Conservation (phyloP, 2,888 invertebrate species). For the Pachymerium ferrugineum region DNA sequence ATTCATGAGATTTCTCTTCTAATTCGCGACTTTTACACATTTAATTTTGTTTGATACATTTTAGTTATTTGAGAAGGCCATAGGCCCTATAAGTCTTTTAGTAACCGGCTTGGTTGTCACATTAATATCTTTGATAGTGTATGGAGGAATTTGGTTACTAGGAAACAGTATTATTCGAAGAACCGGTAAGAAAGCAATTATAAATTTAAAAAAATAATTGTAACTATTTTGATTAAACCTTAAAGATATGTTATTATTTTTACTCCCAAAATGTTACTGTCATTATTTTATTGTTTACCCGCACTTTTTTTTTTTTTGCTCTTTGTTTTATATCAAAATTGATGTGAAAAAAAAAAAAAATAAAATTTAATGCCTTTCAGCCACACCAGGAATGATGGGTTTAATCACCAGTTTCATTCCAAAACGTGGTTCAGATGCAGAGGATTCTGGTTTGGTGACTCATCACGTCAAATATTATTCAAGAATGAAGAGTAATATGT, state of each 20-base stretch:
- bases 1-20: neutral
- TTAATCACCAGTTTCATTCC: slow-evolving; percentile 36
- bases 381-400: slow-evolving; percentile 37
- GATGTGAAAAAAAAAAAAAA: neutral
- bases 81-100: slow-evolving; percentile 48
- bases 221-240: no score
- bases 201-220: no score
- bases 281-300: neutral
- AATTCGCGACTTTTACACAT: no score
- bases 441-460: slow-evolving; percentile 41
- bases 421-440: slow-evolving; percentile 36
- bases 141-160: slow-evolving; percentile 43
- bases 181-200: slow-evolving; percentile 45
- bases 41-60: no score
- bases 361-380: slow-evolving; percentile 37
- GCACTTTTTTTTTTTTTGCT: neutral
- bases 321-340: no score
- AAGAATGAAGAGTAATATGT: slow-evolving; percentile 40
- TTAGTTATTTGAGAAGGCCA: slow-evolving; percentile 20
- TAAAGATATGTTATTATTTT: neutral
- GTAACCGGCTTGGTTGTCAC: slow-evolving; percentile 46
- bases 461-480: slow-evolving; percentile 47
- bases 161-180: slow-evolving; percentile 46
- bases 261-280: no score
- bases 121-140: slow-evolving; percentile 44